Base-by-base conservation (phyloP, 2,888 invertebrate species). In the Rotaria macrura region DNA sequence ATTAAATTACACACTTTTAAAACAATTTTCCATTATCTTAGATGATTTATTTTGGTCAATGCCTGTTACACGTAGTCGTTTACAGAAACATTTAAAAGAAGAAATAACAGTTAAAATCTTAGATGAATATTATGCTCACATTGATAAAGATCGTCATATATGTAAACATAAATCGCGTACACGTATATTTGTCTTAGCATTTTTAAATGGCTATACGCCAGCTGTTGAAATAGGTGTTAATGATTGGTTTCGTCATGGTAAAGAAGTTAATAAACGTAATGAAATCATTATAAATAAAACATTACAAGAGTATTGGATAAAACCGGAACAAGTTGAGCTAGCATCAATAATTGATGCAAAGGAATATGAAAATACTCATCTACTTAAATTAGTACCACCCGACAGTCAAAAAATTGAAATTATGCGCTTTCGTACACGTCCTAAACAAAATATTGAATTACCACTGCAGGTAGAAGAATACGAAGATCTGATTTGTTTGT, bases 401-500 rank as follows among this genome's bases (percentile, higher is more conserved):
- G 97, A 98, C 92, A 97, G 97, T 89, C 96, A 96, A 92, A 96
- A 96, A 92, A 96, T 97, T 91, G 98, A 98, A 92, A 92, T 98
- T 90, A 93, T 97, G 94, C 93, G 98, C 89, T 98, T 97, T 92
- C 94, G 98, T 88, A 95, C 97, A 29, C 47, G 85, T 57, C 85
- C 87, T 25, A 55, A 85, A 40, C 52, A 79, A 92, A 96, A 96
- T 93, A 93, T 97, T 88, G 98, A 99, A 92, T 93, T 99, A 90
- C 98, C 99, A 85, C 93, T 99, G 88, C 97, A 97, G 91, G 93
- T 98, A 85, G 96, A 95, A 91, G 20, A 74, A 38, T 0, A 49
- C 17, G 10, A 43, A 43, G 10, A 43, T 7, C 43, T 10, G 43
- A 43, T 43, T 10, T 43, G n/a, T 43, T 43, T 43, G 5, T 43